Evolutionary conservation across 1,140 invertebrate species (phyloP).

Genomic region (Heliothis subflexa): DNA sequence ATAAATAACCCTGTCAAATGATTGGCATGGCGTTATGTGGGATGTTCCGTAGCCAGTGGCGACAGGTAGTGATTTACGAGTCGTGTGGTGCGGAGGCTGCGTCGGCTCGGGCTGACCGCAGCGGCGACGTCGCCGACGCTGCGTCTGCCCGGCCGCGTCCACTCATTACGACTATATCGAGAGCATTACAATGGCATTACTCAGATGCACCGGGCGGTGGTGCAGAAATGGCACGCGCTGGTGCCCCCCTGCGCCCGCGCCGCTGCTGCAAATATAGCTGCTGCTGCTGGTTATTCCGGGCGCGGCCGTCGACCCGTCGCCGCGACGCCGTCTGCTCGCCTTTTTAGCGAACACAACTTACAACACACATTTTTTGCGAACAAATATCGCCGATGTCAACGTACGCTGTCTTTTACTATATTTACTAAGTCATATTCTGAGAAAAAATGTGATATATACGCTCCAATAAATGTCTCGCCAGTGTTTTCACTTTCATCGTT

Average conservation of each 20-base stretch:
- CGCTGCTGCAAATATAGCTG: constrained; percentile 82
- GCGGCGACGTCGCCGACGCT: constrained; percentile 67
- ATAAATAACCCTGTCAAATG: constrained; percentile 44
- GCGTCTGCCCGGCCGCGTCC: constrained; percentile 69
- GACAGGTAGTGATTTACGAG: constrained; percentile 44
- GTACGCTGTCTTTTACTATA: constrained; percentile 69
- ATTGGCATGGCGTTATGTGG: constrained; percentile 44
- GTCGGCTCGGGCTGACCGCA: constrained; percentile 38
- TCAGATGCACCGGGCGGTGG: constrained; percentile 83
- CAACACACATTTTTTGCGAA: constrained; percentile 82
- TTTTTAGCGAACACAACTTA: constrained; percentile 83
- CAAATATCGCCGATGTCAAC: constrained; percentile 80
- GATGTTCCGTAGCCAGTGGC: constrained; percentile 21
- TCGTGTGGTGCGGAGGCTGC: constrained; percentile 10
- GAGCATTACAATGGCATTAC: constrained; percentile 85
- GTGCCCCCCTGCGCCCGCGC: constrained; percentile 70
- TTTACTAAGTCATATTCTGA: constrained; percentile 63
- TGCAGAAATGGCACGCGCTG: constrained; percentile 83
- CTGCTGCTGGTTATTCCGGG: constrained; percentile 83
- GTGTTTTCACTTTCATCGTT: constrained; percentile 37
- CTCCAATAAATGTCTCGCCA: constrained; percentile 38
- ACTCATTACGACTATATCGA: constrained; percentile 78
- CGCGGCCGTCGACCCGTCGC: constrained; percentile 83
- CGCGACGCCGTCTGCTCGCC: constrained; percentile 85
- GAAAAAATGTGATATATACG: constrained; percentile 39